Percentiles rank a stretch among this genome's conserved stretches.
Evolutionary conservation across 2,797 vertebrate species (phyloP).

Genomic region (Galago senegalensis): DNA sequence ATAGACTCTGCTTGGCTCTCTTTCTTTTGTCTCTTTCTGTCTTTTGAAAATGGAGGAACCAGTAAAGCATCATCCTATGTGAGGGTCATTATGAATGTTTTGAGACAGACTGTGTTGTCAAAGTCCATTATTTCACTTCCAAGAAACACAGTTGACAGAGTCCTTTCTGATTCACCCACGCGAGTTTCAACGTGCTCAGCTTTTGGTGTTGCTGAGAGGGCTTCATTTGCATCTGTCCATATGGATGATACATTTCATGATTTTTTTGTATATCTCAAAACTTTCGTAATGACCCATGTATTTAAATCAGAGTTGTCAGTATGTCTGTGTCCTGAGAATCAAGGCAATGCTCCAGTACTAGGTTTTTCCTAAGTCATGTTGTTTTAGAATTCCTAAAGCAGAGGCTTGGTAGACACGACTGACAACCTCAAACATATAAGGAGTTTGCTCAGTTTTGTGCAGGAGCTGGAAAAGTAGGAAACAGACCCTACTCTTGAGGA

Average conservation of each 20-base stretch:
- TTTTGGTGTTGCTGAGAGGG: too few species aligned
- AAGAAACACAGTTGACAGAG: too few species aligned
- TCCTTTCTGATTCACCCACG: too few species aligned
- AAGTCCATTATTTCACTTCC: too few species aligned
- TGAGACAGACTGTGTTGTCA: too few species aligned
- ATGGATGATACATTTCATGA: too few species aligned
- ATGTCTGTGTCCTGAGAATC: neutral
- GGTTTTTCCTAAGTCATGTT: neutral
- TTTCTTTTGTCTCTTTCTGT: neutral
- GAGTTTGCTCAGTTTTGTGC: neutral
- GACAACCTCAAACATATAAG: neutral
- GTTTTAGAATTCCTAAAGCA: neutral
- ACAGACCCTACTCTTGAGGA: neutral
- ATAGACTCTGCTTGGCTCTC: neutral
- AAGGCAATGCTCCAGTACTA: neutral
- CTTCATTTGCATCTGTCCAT: too few species aligned
- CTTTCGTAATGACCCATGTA: too few species aligned
- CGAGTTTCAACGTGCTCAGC: too few species aligned
- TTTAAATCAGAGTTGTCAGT: slow-evolving; percentile 4
- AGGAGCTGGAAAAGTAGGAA: neutral
- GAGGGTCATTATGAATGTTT: too few species aligned
- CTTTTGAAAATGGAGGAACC: neutral
- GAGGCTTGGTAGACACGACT: neutral
- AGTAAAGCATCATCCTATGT: neutral
- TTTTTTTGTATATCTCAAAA: too few species aligned